Evolutionary conservation across 2,797 vertebrate species (phyloP).

Genomic region (Gymnodraco acuticeps): DNA sequence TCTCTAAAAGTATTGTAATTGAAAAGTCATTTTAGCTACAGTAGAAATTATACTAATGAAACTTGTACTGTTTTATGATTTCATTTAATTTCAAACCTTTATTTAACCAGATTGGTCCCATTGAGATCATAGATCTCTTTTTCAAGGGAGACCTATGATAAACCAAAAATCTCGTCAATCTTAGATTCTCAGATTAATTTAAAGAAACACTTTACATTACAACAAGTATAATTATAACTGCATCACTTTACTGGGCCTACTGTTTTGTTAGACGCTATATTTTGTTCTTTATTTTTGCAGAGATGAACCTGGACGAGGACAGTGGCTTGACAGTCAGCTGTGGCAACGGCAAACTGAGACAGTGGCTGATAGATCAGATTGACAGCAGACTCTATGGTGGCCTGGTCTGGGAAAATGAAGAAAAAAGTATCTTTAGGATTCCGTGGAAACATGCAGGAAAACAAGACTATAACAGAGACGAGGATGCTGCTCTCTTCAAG

Average conservation of each 20-base stretch:
- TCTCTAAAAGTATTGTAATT: background rate
- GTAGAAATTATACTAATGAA: background rate
- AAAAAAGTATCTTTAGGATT: slow-evolving; percentile 96
- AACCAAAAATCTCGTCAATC: background rate
- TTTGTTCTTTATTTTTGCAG: slow-evolving; percentile 43
- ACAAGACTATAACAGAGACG: slow-evolving; percentile 98
- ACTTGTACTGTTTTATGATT: background rate
- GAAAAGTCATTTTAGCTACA: background rate
- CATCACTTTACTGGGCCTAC: background rate
- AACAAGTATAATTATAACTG: background rate
- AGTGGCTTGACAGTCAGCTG: slow-evolving; percentile 91
- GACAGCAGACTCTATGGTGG: slow-evolving; percentile 94
- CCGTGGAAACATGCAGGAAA: slow-evolving; percentile 99
- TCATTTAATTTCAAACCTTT: too few species aligned
- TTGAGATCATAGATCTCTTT: too few species aligned
- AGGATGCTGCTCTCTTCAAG: slow-evolving; percentile 98
- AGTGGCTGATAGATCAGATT: slow-evolving; percentile 99
- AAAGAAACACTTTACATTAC: background rate
- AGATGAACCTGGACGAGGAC: slow-evolving; percentile 89
- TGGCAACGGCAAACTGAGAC: slow-evolving; percentile 97
- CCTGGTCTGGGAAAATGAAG: slow-evolving; percentile 96
- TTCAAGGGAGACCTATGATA: too few species aligned
- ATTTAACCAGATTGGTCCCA: too few species aligned
- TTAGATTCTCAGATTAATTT: background rate
- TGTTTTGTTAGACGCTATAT: background rate